A percentile compares a stretch with the other conserved stretches of the same genome.
Conservation (phyloP, 92 coral and sea anemone species). For the Porites cylindrica region DNA sequence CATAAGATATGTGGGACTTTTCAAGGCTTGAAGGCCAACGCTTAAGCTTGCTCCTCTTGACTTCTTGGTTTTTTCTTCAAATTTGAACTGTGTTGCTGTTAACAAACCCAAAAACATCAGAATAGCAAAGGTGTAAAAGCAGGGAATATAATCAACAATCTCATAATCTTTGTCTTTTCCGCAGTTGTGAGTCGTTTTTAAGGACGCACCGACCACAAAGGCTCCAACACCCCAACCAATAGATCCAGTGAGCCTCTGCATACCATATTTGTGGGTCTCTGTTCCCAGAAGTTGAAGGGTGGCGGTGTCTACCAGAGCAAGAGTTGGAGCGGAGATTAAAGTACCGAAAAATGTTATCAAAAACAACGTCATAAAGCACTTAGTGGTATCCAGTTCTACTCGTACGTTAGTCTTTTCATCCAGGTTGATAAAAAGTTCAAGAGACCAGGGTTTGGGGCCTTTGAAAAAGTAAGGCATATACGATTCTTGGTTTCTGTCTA, state of each 20-base stretch:
- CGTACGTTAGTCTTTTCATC: conserved; percentile 65
- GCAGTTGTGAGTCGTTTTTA: conserved; percentile 92
- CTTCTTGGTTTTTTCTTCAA: conserved; percentile 81
- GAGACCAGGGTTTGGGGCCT: conserved; percentile 96
- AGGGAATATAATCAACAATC: conserved; percentile 96
- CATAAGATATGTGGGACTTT: conserved; percentile 91
- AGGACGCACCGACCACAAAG: conserved; percentile 97
- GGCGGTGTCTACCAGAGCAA: conserved; percentile 97
- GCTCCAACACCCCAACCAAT: conserved; percentile 99
- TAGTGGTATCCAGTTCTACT: conserved; percentile 82
- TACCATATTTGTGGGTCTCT: conserved; percentile 97
- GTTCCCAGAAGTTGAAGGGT: conserved; percentile 92
- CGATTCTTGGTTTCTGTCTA: conserved; percentile 66
- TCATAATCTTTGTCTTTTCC: conserved; percentile 89
- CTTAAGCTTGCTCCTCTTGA: conserved; percentile 84
- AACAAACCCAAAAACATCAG: conserved; percentile 89
- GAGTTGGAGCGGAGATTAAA: conserved; percentile 92
- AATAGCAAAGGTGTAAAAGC: conserved; percentile 95
- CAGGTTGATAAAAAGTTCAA: conserved; percentile 78
- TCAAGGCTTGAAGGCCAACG: conserved; percentile 96
- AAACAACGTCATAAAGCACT: conserved; percentile 87
- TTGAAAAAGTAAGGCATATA: conserved; percentile 84
- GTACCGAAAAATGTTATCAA: conserved; percentile 96
- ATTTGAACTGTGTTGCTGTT: conserved; percentile 89
- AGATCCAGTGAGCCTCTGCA: conserved; percentile 99